A percentile compares a stretch with the other conserved stretches of the same genome.
Evolutionary conservation across 1,140 invertebrate genomes (phyloP).

Genomic region (Antheraea mylitta): DNA sequence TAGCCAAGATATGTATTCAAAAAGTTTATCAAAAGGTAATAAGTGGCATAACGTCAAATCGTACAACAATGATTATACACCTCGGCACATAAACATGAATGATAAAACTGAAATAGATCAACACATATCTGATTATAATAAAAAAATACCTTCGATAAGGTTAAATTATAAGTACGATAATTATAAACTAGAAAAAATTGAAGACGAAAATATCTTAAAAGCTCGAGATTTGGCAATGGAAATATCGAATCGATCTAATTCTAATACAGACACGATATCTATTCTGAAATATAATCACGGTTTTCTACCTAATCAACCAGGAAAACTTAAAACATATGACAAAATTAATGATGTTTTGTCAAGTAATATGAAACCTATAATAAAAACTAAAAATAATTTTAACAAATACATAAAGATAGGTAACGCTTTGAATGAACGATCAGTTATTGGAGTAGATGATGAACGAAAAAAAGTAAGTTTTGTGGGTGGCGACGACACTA

Average conservation of each 20-base stretch:
- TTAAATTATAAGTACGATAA: conserved; percentile 53
- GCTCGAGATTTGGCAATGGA: conserved; percentile 41
- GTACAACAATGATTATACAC: conserved; percentile 57
- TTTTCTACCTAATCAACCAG: conserved; percentile 40
- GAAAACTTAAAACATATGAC: conserved; percentile 25
- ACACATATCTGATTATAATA: conserved; percentile 38
- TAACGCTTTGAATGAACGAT: conserved; percentile 62
- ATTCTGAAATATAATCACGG: conserved; percentile 61
- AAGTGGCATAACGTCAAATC: conserved; percentile 67
- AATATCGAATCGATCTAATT: conserved; percentile 50
- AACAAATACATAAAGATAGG: conserved; percentile 61
- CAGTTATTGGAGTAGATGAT: conserved; percentile 48
- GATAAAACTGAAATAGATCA: conserved; percentile 28
- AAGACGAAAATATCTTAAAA: conserved; percentile 34
- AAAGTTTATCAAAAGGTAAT: conserved; percentile 47
- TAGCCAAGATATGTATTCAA: conserved; percentile 39
- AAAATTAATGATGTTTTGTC: conserved; percentile 21
- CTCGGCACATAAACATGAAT: conserved; percentile 38
- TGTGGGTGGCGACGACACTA: conserved; percentile 44
- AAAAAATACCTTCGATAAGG: conserved; percentile 41
- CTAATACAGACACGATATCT: conserved; percentile 38
- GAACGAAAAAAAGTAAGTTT: conserved; percentile 59
- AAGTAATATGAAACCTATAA: conserved; percentile 17
- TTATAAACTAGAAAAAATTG: conserved; percentile 37
- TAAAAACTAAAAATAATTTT: conserved; percentile 39